A percentile compares a stretch with the other conserved stretches of the same genome.
Evolutionary conservation across 1,140 invertebrate genomes (phyloP).

Genomic region (Eupeodes corollae): DNA sequence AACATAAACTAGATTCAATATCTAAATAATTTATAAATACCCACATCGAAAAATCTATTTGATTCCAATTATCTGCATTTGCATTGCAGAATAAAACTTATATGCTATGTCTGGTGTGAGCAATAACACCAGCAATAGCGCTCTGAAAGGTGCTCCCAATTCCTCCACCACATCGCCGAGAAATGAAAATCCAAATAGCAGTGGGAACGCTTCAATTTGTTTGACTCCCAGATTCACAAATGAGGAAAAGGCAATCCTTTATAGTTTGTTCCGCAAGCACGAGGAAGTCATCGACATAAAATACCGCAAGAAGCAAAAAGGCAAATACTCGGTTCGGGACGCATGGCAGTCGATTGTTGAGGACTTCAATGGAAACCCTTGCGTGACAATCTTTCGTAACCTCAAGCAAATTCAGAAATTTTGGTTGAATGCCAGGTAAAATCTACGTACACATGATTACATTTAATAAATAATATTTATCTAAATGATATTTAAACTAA

Average conservation of each 20-base stretch:
- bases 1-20: too few relatives aligned
- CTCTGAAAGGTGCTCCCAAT: too few relatives aligned
- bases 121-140: too few relatives aligned
- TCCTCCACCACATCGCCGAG: background rate
- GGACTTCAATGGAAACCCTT: conserved; percentile 29
- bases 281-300: conserved; percentile 36
- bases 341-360: conserved; percentile 34
- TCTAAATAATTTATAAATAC: too few relatives aligned
- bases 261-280: conserved; percentile 26
- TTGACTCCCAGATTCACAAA: conserved; percentile 31
- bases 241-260: conserved; percentile 34
- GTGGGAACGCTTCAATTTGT: conserved; percentile 3
- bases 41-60: too few relatives aligned
- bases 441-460: too few relatives aligned
- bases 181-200: background rate
- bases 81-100: too few relatives aligned
- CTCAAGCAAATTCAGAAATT: conserved; percentile 36
- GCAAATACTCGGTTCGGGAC: conserved; percentile 32
- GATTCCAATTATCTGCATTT: too few relatives aligned
- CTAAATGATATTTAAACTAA: too few relatives aligned
- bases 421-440: conserved; percentile 34
- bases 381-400: conserved; percentile 27
- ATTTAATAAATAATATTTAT: too few relatives aligned
- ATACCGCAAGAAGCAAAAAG: conserved; percentile 28
- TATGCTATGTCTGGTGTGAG: too few relatives aligned